A percentile compares a stretch with the other conserved stretches of the same genome.
Conservation (phyloP, 2,888 invertebrate species). For the Cynaeus angustus region DNA sequence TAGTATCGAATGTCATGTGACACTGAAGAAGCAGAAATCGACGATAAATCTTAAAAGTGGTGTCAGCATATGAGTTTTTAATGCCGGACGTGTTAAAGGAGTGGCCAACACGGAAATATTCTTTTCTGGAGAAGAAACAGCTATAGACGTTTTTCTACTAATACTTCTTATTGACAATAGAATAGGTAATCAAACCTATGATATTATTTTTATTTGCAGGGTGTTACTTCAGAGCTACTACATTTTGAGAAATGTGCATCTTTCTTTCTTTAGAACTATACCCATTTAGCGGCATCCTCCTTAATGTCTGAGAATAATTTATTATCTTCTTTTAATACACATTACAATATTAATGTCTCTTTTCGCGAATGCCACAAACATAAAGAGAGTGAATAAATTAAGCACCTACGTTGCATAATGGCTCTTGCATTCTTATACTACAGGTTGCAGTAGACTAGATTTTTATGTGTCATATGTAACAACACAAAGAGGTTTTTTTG, state of each 20-base stretch:
- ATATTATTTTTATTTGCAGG: not conserved
- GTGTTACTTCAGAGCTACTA: not conserved
- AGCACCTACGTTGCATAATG: slow-evolving; percentile 19
- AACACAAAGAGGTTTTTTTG: not conserved
- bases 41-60: slow-evolving; percentile 4
- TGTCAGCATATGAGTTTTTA: not conserved
- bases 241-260: not conserved
- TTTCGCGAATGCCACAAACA: slow-evolving; percentile 24
- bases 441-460: not conserved
- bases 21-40: slow-evolving; percentile 9
- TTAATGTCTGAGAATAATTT: slow-evolving; percentile 17
- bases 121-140: not conserved
- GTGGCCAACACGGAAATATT: not conserved
- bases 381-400: slow-evolving; percentile 33
- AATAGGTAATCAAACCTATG: not conserved
- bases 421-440: not conserved
- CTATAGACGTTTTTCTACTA: too few species aligned
- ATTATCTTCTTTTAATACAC: slow-evolving; percentile 24
- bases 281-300: slow-evolving; percentile 13
- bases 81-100: slow-evolving; percentile 3
- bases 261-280: slow-evolving; percentile 8
- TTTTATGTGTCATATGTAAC: not conserved
- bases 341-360: slow-evolving; percentile 32
- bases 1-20: slow-evolving; percentile 8
- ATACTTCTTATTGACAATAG: too few species aligned